Evolutionary conservation across 2,113 vertebrate genomes (phyloP).

Genomic region (Gulo gulo): DNA sequence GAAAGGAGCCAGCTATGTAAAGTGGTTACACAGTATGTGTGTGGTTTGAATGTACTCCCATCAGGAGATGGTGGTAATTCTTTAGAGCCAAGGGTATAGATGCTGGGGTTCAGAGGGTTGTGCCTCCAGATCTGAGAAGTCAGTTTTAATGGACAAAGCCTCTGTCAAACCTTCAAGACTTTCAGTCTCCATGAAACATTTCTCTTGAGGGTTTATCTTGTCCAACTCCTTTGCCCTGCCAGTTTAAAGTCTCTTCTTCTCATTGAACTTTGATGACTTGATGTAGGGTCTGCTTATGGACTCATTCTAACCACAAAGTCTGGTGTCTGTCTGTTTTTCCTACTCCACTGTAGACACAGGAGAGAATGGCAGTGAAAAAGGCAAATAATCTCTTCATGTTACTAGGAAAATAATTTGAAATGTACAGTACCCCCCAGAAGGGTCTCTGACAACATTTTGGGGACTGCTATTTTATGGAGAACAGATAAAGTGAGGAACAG

Average conservation of each 20-base stretch:
- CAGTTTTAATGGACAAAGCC: not conserved
- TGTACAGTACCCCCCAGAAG: not conserved
- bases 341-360: rapidly evolving
- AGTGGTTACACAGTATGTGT: not conserved
- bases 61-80: not conserved
- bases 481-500: not conserved
- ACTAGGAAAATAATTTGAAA: not conserved
- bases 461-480: not conserved
- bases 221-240: not conserved
- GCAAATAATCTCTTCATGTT: not conserved
- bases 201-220: not conserved
- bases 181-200: not conserved
- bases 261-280: not conserved
- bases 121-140: not conserved
- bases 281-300: not conserved
- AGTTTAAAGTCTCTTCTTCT: not conserved
- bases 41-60: not conserved
- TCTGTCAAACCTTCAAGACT: not conserved
- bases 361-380: not conserved
- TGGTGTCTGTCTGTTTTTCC: not conserved
- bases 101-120: not conserved
- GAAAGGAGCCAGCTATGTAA: not conserved
- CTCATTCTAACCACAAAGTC: not conserved
- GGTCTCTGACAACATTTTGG: not conserved
- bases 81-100: not conserved